Evolutionary conservation across 53 echinoderm and acorn worm species (phyloP), one percentile per base, ranked within the genome.

Genomic region (Patiria pectinifera): DNA sequence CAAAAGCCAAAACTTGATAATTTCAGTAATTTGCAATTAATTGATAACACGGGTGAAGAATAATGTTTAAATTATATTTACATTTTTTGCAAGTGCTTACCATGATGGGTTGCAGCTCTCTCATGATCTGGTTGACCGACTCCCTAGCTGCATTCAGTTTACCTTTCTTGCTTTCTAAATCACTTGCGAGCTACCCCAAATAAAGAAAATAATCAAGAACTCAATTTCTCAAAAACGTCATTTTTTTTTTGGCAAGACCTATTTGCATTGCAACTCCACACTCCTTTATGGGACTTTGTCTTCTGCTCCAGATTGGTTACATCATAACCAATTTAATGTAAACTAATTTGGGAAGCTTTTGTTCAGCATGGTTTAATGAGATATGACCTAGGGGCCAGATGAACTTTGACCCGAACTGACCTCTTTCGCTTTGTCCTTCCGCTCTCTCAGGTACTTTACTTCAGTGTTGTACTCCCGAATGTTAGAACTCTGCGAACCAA

Each of bases 351-450:
- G 75, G 35, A n/a, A 71, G 63, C 16, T 69, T 35, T 11, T 25
- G 44, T 85, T 85, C 62, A 59, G 59, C 59, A 59, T 10, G 44
- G 66, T 63, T 85, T 8, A 53, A 6, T 53, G 53, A 53, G 53
- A 53, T 35, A 35, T 49, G 26, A 21, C 53, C 25, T 58, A n/a
- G 8, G n/a, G 74, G 45, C 13, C 9, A 48, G n/a, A 76, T 11
- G n/a, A 16, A 84, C 35, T 47, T 74, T 5, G 11, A 78, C 79
- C 47, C 62, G 0, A 5, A 85, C 88, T 83, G 79, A 97, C 97
- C 96, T 96, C 89, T 61, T 83, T 85, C 6, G 95, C 96, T 79
- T 95, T 96, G 19, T 97, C 97, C 74, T 94, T 97, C 82, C 95
- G 91, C 10, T 97, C 95, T 61, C 93, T 96, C 11, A 97, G 91